Base-by-base conservation (phyloP, 2,113 vertebrate genomes). In the Ammodytes dubius region DNA sequence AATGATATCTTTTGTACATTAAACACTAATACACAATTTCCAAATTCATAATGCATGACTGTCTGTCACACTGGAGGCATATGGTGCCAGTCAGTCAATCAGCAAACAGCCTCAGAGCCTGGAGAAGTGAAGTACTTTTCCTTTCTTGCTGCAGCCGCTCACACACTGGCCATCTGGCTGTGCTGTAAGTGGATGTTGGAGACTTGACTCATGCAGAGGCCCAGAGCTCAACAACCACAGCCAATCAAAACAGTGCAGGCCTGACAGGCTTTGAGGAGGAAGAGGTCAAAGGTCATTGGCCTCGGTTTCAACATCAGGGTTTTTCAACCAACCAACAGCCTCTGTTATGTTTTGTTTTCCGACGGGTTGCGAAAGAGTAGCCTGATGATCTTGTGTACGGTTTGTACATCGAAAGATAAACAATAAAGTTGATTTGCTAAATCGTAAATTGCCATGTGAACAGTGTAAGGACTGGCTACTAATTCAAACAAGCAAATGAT, bases 121-220 rank as follows among this genome's bases (percentile, higher is more conserved):
- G 9, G 6, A 74, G 15, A 67, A 60, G 14, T 59, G 15, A 59
- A 53, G n/a, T 4, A 59, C 45, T 75, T 50, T 59, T 47, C 5
- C 7, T 67, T 37, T 56, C 53, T 9, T 45, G 19, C 42, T 74
- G 58, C 69, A 58, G 45, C 70, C 57, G 67, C 43, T 47, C 52
- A 70, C 53, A 72, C 53, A 14, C 72, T 39, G 10, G 3, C 80
- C 87, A 87, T 80, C 85, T 91, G 85, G 67, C 71, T 7, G 19
- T 45, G 43, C 64, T 77, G 43, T 79, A 78, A 85, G 63, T 79
- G 58, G 77, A 82, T 84, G 80, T 53, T 78, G 68, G 57, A 84
- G 64, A 77, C 49, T 89, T 80, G 58, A 46, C 79, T 75, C 63
- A 7, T 46, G 19, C 56, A 69, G 49, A 56, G 60, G 68, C 60